Base-by-base conservation (phyloP, 1,140 invertebrate species). In the Dermatophagoides farinae region DNA sequence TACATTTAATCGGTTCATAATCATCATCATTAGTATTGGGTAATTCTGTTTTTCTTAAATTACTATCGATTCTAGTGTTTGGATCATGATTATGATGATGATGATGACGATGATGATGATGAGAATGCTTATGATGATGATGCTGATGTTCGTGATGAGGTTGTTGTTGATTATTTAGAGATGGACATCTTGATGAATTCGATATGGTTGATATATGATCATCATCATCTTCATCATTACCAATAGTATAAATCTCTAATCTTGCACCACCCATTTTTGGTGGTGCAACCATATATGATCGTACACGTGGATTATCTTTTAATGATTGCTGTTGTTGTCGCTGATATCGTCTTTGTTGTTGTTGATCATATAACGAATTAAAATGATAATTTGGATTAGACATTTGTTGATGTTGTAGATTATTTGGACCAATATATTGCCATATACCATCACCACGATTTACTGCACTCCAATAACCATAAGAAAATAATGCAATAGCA, bases 321-420 rank as follows among this genome's bases (percentile, higher is more conserved):
- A 31, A 4, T 31, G 31, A 31, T 31, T n/a, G n/a, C n/a, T n/a
- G n/a, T n/a, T n/a, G n/a, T n/a, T n/a, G n/a, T n/a, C n/a, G 14
- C 44, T 60, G 47, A 41, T 50, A 60, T 10, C n/a, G n/a, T n/a
- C n/a, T n/a, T 60, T 60, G 18, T 16, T 14, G 23, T 23, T 18
- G 12, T 31, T 31, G 31, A 4, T 31, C 31, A 31, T 31, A 8
- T 4, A 31, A 4, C 2, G 58, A 51, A 47, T 25, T 31, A 44
- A 60, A 50, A 23, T 60, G 58, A 41, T 60, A 60, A 25, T 60
- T 60, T 1, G 58, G 58, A 47, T 50, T 60, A 6, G 58, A 60
- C 23, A 60, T 37, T 47, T 60, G 58, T 50, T 60, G 58, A 22
- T 60, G 58, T 25, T 60, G 58, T 39, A 60, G 44, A 52, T 60